Percentiles rank a stretch among this genome's conserved stretches.
Conservation (phyloP, 2,797 vertebrate species). For the Capromys pilorides region DNA sequence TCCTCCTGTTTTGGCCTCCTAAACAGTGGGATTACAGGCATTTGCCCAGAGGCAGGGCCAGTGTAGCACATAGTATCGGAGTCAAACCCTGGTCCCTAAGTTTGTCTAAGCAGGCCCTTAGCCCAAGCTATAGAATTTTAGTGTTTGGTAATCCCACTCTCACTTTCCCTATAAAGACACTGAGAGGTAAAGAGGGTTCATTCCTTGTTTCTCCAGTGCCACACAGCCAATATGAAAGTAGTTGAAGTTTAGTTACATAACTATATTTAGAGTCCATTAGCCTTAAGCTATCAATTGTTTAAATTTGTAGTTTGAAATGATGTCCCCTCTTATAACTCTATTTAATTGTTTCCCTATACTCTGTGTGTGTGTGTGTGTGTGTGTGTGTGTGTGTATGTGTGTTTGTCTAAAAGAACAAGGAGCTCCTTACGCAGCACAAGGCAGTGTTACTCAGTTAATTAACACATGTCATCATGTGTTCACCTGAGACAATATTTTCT, state of each 20-base stretch:
- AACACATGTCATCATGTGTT: slow-evolving; percentile 6
- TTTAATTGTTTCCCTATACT: neutral
- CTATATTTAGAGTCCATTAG: neutral
- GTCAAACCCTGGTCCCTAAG: no score
- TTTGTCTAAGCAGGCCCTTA: no score
- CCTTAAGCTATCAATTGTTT: neutral
- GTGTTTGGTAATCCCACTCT: neutral
- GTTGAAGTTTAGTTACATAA: neutral
- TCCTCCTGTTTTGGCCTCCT: no score
- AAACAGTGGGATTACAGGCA: no score
- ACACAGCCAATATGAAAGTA: neutral
- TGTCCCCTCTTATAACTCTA: neutral
- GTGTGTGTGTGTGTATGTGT: no score
- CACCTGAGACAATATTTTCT: neutral
- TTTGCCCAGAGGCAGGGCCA: no score
- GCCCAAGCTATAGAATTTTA: neutral
- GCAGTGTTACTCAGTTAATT: slow-evolving; percentile 46
- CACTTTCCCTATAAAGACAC: neutral
- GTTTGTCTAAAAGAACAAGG: neutral
- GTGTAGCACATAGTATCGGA: no score
- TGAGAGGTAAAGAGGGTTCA: neutral
- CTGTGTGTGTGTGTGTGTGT: neutral
- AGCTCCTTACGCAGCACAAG: neutral
- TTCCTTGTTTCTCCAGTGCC: neutral
- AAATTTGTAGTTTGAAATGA: slow-evolving; percentile 3